Base-by-base conservation (phyloP, 1,140 invertebrate genomes). In the Leptinotarsa texana region DNA sequence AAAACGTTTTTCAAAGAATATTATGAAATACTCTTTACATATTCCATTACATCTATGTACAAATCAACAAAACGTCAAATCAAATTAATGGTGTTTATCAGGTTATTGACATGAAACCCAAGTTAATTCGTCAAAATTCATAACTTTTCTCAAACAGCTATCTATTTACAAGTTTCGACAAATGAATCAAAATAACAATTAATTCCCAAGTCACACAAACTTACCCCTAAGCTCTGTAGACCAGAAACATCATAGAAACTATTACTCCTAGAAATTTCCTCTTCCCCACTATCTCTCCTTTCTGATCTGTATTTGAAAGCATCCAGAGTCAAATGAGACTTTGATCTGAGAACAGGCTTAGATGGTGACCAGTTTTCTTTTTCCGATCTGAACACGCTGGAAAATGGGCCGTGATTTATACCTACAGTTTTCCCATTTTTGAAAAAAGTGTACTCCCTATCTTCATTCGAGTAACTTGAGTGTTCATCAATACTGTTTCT, bases 211-310 rank as follows among this genome's bases (percentile, higher is more conserved):
- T n/a, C 42, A 51, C 21, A 13, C 61, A 63, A 66, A 81, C 80
- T 82, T 81, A 85, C 84, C 84, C 83, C 83, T 69, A 84, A 80
- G 80, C 84, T 84, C 76, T 86, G 84, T 22, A 85, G 77, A n/a
- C 83, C 84, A 63, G 83, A 83, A 11, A 84, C 81, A 78, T 84
- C 82, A 75, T 82, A 84, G 22, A 81, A 79, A 79, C 82, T 85
- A 69, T 80, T 85, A 33, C 82, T 84, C 67, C 76, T 82, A 1
- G 75, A 76, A 22, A 83, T 73, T 11, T 74, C 69, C 57, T 77
- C 74, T 8, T 62, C 70, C 15, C 24, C 57, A 17, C n/a, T 49
- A 13, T 68, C 27, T 51, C 66, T 79, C 27, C 73, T 78, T 27
- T 57, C 51, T 48, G 73, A 63, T 42, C 78, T 78, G 13, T 79